A percentile compares a stretch with the other conserved stretches of the same genome.
These are phyloP conservation scores for Drosophila littoralis DNA, from an alignment of 1,140 invertebrate species.

Conservation along the genomic window DNA sequence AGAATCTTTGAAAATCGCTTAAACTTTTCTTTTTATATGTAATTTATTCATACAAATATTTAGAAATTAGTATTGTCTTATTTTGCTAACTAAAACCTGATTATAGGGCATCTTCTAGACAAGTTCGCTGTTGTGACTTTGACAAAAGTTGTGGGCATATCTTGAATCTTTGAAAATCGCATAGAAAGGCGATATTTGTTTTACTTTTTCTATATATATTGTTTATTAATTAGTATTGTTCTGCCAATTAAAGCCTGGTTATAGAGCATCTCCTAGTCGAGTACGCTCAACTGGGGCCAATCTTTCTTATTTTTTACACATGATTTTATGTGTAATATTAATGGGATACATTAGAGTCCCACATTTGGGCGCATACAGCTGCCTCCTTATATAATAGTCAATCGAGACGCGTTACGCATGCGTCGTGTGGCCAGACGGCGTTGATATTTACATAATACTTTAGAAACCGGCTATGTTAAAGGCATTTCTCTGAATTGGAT, in stretches of 20 bases:
- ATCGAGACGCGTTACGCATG: constrained; percentile 59
- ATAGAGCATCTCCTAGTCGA: neutral
- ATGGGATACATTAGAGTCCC: constrained; percentile 55
- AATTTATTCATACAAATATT: no score
- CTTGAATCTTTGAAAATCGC: no score
- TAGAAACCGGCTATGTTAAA: constrained; percentile 47
- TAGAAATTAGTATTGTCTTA: no score
- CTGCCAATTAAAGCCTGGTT: no score
- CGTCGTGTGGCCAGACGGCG: constrained; percentile 43
- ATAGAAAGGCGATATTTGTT: no score
- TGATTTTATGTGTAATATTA: constrained; percentile 49
- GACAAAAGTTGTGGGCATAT: no score
- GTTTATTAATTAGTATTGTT: no score
- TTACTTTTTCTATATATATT: no score
- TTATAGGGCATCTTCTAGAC: no score
- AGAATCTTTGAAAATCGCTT: neutral
- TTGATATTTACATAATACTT: constrained; percentile 63
- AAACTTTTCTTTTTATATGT: neutral
- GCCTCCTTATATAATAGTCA: constrained; percentile 52
- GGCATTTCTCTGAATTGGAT: constrained; percentile 54
- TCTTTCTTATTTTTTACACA: constrained; percentile 26
- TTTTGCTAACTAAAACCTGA: no score
- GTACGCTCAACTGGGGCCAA: neutral
- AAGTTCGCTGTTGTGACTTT: no score
- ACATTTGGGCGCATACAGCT: constrained; percentile 26